These are phyloP conservation scores for Doris montereyensis DNA, from an alignment of 2,888 invertebrate genomes.

Conservation along the genomic window DNA sequence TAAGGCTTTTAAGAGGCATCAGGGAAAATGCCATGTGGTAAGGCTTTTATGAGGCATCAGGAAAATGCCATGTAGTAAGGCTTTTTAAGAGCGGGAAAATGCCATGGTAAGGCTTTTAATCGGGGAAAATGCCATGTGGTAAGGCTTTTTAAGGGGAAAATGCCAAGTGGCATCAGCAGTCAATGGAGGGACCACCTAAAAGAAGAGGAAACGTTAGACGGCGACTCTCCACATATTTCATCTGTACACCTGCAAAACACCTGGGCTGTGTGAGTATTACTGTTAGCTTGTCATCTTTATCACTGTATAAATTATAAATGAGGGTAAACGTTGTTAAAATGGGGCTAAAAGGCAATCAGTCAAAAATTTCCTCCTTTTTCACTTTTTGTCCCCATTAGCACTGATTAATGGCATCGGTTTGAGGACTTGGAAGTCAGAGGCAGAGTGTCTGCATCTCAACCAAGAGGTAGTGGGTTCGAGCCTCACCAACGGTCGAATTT, in stretches of 20 bases:
- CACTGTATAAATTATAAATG: background rate
- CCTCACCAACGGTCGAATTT: too few species aligned
- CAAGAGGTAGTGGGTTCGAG: too few species aligned
- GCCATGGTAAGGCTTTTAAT: too few species aligned
- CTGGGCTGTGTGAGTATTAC: too few species aligned
- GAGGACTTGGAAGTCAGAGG: too few species aligned
- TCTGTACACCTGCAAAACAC: background rate
- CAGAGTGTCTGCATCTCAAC: too few species aligned
- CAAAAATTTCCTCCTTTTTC: background rate
- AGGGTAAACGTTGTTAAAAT: background rate
- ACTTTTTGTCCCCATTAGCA: background rate
- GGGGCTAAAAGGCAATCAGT: background rate
- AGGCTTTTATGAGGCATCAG: background rate
- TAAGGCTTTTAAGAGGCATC: slow-evolving; percentile 3
- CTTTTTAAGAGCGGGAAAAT: too few species aligned
- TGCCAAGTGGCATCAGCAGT: background rate
- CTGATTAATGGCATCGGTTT: background rate
- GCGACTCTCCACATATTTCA: background rate
- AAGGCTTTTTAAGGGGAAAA: too few species aligned
- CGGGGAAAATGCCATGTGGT: too few species aligned
- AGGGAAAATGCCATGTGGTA: background rate
- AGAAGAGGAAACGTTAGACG: background rate
- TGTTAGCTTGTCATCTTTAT: background rate
- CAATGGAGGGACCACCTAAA: background rate
- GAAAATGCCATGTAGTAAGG: too few species aligned